Base-by-base conservation (phyloP, 2,888 invertebrate species). In the Isoperla grammatica region DNA sequence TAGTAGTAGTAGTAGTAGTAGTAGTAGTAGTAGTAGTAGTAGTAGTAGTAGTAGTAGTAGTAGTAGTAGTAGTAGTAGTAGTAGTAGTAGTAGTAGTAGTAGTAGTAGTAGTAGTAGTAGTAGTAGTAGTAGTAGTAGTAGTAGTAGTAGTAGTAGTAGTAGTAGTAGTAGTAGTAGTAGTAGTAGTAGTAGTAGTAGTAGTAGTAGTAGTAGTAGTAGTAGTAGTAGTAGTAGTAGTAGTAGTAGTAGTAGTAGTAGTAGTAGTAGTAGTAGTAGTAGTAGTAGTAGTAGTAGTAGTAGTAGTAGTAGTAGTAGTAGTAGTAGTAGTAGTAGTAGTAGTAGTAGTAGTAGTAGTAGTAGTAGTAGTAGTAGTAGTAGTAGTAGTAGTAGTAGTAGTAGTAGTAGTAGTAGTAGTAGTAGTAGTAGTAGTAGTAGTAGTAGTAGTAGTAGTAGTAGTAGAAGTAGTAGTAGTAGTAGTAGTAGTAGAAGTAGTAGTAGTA, bases 261-360 rank as follows among this genome's bases (percentile, higher is more conserved):
- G 50, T 49, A 49, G 20, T 49, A 49, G 50, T 49, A 49, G 17
- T 19, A 49, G 50, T 49, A 49, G 50, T 49, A 49, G 50, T 49
- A 49, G 50, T 49, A 49, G 20, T 19, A 49, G 50, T 49, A 49
- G 50, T 49, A 49, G 50, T 49, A 49, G 50, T 49, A 49, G 50
- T 49, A 49, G 50, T 49, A 49, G 50, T 49, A 49, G 50, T 49
- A 49, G 17, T 19, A 49, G 50, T 49, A 49, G 50, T 49, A 49
- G 50, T 49, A 49, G 20, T 49, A 49, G 50, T 49, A 49, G 20
- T 19, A 49, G 50, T 49, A 49, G 50, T 49, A 49, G 50, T 19
- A 49, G 50, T 49, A 49, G 50, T 49, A 49, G 50, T 49, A 49
- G 50, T 49, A 49, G 50, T 49, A 49, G 50, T 49, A 49, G 20